phyloP scores from a whole-genome alignment of 2,113 vertebrate species.

The Cranoglanis bouderius region DNA sequence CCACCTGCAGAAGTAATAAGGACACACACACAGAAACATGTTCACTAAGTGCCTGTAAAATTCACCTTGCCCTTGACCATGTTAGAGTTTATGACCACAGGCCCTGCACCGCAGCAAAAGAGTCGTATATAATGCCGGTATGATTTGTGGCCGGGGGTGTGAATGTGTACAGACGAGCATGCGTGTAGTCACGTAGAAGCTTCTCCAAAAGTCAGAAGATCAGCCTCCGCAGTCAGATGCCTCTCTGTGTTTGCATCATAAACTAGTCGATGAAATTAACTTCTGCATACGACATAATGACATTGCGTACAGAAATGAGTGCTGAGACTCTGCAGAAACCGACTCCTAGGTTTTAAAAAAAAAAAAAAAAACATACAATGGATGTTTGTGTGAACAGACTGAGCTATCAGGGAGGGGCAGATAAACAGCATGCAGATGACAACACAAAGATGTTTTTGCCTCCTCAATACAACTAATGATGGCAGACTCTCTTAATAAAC shows the following conservation, averaged over 20 bases:
- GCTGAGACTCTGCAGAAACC: background rate
- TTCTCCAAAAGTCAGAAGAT: background rate
- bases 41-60: background rate
- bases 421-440: slow-evolving; percentile 33
- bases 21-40: background rate
- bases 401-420: slow-evolving; percentile 42
- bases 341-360: background rate
- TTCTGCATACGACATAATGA: background rate
- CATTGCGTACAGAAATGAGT: no score
- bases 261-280: background rate
- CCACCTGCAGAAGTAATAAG: slow-evolving; percentile 75
- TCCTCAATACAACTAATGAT: background rate
- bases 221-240: background rate
- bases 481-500: background rate
- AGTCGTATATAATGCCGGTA: background rate
- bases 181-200: background rate
- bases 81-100: background rate
- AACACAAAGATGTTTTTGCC: background rate
- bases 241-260: background rate
- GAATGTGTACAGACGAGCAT: background rate
- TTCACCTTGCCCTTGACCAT: background rate
- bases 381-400: background rate
- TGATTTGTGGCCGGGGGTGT: background rate
- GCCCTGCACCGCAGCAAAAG: background rate
- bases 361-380: background rate